phyloP scores from a whole-genome alignment of 2,888 invertebrate genomes.

The Ochropacha duplaris region DNA sequence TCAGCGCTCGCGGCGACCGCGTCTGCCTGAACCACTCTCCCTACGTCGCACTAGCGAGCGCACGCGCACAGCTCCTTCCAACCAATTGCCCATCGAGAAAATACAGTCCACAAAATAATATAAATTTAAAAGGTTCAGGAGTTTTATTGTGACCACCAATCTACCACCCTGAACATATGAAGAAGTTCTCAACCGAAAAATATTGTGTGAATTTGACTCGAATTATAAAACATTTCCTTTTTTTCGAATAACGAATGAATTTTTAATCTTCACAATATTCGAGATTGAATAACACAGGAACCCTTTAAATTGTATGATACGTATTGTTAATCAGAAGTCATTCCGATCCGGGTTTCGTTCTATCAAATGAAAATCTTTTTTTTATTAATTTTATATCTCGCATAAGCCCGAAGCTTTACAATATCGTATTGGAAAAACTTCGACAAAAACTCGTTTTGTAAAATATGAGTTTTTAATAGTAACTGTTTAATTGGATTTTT shows the following conservation, averaged over 20 bases:
- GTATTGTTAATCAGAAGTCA: background rate
- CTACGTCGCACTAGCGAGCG: no score
- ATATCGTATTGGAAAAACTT: background rate
- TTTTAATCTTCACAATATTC: background rate
- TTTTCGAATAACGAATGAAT: background rate
- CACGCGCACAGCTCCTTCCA: no score
- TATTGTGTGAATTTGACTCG: no score
- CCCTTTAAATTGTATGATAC: background rate
- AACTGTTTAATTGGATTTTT: background rate
- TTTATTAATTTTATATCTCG: background rate
- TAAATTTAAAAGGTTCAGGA: no score
- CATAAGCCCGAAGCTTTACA: background rate
- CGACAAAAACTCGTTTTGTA: background rate
- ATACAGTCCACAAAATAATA: no score
- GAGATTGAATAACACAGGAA: background rate
- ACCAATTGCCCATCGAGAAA: no score
- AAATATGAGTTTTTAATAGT: background rate
- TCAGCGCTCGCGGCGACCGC: no score
- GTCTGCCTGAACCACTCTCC: no score
- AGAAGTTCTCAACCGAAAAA: no score
- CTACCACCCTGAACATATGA: no score
- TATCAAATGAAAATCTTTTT: background rate
- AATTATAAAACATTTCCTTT: background rate
- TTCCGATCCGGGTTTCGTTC: background rate
- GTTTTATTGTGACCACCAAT: no score